phyloP scores from a whole-genome alignment of 2,113 vertebrate species.

The Rissa tridactyla region DNA sequence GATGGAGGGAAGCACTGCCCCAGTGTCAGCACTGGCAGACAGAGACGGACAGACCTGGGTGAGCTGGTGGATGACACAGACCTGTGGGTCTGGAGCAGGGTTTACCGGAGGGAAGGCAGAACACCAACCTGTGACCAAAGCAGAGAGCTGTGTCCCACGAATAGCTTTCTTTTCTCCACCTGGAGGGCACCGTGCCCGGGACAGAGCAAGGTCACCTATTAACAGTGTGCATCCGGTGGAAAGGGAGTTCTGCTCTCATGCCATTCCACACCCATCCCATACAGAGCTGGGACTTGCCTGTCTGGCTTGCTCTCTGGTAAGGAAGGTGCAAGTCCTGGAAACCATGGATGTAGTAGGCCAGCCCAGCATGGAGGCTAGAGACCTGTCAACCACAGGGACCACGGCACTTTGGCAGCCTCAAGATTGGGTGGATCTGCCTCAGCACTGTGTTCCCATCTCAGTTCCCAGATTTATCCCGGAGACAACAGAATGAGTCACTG shows the following conservation, averaged over 20 bases:
- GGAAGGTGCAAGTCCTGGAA: neutral
- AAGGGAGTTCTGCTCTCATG: neutral
- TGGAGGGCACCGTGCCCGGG: neutral
- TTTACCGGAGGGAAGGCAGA: neutral
- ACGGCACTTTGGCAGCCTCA: neutral
- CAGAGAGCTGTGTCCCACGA: neutral
- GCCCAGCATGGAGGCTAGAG: neutral
- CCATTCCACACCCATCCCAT: neutral
- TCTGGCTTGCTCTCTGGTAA: neutral
- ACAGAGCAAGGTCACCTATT: neutral
- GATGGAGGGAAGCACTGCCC: fast-evolving
- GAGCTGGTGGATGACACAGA: neutral
- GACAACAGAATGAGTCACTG: neutral
- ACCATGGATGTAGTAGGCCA: neutral
- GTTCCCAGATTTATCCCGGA: neutral
- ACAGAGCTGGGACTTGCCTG: neutral
- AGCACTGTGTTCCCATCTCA: neutral
- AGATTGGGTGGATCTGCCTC: neutral
- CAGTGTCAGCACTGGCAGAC: neutral
- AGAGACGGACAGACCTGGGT: neutral
- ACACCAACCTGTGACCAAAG: neutral
- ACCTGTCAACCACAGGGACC: neutral
- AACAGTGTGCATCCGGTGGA: neutral
- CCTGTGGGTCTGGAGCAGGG: neutral
- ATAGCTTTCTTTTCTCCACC: neutral